phyloP scores from a whole-genome alignment of 2,113 vertebrate species.

The Potamarius usumacintae region DNA sequence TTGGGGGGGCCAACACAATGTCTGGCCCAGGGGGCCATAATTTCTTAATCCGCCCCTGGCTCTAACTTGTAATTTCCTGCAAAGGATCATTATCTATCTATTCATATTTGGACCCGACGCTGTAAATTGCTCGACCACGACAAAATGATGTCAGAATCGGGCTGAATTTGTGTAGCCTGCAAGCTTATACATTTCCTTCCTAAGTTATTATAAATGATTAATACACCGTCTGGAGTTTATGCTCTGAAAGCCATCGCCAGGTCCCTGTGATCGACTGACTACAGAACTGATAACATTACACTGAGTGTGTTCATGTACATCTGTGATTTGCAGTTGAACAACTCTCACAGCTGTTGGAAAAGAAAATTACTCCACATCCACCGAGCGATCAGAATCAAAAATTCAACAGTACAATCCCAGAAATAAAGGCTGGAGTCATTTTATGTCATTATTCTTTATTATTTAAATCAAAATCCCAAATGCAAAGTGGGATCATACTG shows the following conservation, averaged over 20 bases:
- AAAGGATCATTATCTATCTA: too few relatives aligned
- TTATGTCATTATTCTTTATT: neutral
- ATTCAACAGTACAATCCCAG: neutral
- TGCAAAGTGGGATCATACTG: neutral
- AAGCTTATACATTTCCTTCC: too few relatives aligned
- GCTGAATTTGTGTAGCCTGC: too few relatives aligned
- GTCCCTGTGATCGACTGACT: neutral
- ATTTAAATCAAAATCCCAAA: neutral
- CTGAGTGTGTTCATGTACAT: neutral
- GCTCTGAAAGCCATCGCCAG: neutral
- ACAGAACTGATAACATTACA: neutral
- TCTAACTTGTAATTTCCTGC: too few relatives aligned
- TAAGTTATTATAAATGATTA: neutral
- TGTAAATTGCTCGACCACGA: too few relatives aligned
- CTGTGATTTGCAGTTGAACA: neutral
- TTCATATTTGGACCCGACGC: too few relatives aligned
- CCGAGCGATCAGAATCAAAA: neutral
- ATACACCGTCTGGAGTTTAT: neutral
- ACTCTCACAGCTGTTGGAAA: neutral
- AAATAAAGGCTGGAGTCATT: neutral
- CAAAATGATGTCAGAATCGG: too few relatives aligned
- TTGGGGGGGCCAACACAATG: too few relatives aligned
- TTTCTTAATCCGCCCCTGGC: too few relatives aligned
- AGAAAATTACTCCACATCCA: neutral
- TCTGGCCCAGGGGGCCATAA: too few relatives aligned